Evolutionary conservation across 1,140 invertebrate species (phyloP).

Genomic region (Cherax quadricarinatus): DNA sequence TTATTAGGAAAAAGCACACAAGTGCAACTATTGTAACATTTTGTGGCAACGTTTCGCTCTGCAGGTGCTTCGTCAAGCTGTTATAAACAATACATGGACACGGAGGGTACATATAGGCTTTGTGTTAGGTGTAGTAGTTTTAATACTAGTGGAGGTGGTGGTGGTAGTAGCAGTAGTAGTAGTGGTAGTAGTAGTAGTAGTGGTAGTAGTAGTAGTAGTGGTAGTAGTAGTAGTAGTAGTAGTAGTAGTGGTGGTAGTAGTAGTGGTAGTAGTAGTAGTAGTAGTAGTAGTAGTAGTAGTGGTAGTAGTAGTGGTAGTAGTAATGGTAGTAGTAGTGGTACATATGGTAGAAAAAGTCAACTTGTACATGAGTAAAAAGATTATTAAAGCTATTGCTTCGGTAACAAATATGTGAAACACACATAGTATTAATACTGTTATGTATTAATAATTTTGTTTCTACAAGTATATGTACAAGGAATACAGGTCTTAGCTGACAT

Average conservation of each 20-base stretch:
- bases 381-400: background rate
- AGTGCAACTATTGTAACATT: no score
- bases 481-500: background rate
- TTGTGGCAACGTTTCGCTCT: no score
- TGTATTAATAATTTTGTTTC: background rate
- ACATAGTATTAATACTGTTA: background rate
- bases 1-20: no score
- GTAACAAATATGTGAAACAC: background rate
- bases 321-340: no score
- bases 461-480: background rate
- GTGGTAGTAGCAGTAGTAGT: background rate
- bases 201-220: background rate
- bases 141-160: no score
- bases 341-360: no score
- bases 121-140: no score
- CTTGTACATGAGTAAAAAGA: no score
- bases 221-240: background rate
- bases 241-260: no score
- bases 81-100: no score
- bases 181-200: background rate
- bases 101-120: no score
- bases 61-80: no score
- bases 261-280: background rate
- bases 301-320: slow-evolving; percentile 15
- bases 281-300: background rate